Conservation (phyloP, 1,140 invertebrate species). For the Nautilus pompilius region DNA sequence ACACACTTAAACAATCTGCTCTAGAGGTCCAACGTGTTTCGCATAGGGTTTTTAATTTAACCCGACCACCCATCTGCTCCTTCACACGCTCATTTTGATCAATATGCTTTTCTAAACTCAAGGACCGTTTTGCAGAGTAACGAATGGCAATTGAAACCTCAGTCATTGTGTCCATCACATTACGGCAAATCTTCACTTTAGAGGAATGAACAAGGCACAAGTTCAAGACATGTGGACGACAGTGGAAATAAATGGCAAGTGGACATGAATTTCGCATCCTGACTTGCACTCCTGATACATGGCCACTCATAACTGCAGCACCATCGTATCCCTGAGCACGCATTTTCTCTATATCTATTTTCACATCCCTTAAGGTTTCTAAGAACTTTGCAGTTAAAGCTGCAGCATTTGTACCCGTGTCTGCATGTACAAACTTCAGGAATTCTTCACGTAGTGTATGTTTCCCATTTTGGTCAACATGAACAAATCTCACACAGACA, state of each 20-base stretch:
- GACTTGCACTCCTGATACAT: constrained; percentile 10
- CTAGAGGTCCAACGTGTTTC: constrained; percentile 13
- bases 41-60: constrained; percentile 3
- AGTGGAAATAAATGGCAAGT: constrained; percentile 14
- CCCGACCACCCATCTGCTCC: constrained; percentile 6
- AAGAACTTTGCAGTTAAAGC: no score
- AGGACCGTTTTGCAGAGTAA: constrained; percentile 9
- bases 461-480: no score
- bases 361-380: no score
- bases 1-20: constrained; percentile 9
- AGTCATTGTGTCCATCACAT: constrained; percentile 12
- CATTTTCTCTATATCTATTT: neutral
- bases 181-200: constrained; percentile 1
- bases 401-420: no score
- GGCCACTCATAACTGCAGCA: constrained; percentile 7
- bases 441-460: no score
- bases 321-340: constrained; percentile 14
- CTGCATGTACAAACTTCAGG: no score
- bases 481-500: no score
- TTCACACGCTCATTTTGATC: neutral
- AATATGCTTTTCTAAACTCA: neutral
- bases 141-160: constrained; percentile 14
- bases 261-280: constrained; percentile 5
- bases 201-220: constrained; percentile 13
- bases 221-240: constrained; percentile 17